Conservation (phyloP, 2,797 vertebrate species). For the Vultur gryphus region DNA sequence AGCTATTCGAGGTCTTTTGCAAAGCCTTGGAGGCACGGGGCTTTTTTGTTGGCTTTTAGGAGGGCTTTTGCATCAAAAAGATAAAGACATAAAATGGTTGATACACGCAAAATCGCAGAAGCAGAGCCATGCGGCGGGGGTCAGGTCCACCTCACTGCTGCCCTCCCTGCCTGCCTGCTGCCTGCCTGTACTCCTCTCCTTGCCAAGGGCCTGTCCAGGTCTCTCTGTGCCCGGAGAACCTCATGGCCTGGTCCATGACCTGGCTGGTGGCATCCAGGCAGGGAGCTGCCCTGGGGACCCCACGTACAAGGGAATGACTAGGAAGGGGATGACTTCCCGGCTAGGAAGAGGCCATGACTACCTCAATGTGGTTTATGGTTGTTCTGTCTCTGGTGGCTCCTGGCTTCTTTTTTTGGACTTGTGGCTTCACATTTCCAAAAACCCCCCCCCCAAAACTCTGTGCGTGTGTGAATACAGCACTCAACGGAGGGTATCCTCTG, state of each 20-base stretch:
- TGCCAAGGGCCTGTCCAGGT: fast-evolving
- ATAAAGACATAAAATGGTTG: not conserved
- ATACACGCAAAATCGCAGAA: not conserved
- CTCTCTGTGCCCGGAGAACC: not conserved
- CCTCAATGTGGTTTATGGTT: not conserved
- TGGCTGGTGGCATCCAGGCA: not conserved
- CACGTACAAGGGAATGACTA: fast-evolving
- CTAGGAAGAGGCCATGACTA: fast-evolving
- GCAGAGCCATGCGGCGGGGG: not conserved
- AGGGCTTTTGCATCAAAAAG: not conserved
- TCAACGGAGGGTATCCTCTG: fast-evolving
- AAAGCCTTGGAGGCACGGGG: not conserved
- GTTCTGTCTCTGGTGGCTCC: not conserved
- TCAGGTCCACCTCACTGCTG: not conserved
- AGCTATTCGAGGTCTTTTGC: not conserved
- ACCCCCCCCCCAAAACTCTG: not conserved
- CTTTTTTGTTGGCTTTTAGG: not conserved
- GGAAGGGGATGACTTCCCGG: not conserved
- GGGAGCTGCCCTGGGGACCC: not conserved
- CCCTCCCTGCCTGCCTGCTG: not conserved
- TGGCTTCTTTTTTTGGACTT: not conserved
- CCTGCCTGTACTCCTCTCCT: not conserved
- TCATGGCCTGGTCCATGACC: not conserved
- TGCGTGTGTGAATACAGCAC: not conserved
- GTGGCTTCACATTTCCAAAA: not conserved